Percentiles rank a stretch among this genome's conserved stretches.
Evolutionary conservation across 2,113 vertebrate genomes (phyloP).

Genomic region (Oriolus oriolus): DNA sequence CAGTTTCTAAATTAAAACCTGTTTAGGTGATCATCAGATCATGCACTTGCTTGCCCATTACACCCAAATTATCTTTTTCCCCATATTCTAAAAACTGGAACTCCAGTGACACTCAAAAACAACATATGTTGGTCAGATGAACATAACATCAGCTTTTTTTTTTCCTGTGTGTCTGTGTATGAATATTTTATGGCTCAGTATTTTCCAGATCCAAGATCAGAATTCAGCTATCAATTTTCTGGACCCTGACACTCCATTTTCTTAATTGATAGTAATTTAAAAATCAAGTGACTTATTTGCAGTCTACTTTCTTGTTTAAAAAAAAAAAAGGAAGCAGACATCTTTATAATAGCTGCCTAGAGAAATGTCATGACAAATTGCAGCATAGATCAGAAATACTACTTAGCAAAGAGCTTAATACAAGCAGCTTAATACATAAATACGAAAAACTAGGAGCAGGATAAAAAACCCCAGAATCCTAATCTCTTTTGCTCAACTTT

Average conservation of each 20-base stretch:
- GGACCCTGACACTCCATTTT: constrained; percentile 42
- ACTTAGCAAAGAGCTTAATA: constrained; percentile 56
- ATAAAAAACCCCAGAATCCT: constrained; percentile 48
- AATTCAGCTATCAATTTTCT: constrained; percentile 60
- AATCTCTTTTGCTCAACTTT: constrained; percentile 65
- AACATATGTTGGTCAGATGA: constrained; percentile 31
- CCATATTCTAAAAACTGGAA: neutral
- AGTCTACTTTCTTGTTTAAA: constrained; percentile 49
- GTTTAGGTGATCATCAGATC: constrained; percentile 1
- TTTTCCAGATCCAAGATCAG: constrained; percentile 57
- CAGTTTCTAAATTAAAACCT: constrained; percentile 15
- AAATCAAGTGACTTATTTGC: constrained; percentile 52
- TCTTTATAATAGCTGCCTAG: constrained; percentile 59
- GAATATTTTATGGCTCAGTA: constrained; percentile 53
- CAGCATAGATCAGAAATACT: constrained; percentile 57
- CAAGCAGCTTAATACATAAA: constrained; percentile 61
- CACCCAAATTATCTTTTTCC: neutral
- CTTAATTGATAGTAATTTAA: constrained; percentile 56
- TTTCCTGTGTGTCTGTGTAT: neutral
- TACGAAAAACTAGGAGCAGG: constrained; percentile 44
- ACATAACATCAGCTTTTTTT: neutral
- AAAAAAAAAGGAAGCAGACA: constrained; percentile 24
- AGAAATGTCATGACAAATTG: constrained; percentile 64
- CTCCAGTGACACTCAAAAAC: constrained; percentile 19
- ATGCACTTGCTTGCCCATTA: neutral